Evolutionary conservation across 2,797 vertebrate genomes (phyloP), one percentile per base, ranked within the genome.

Genomic region (Phrynocephalus forsythii): DNA sequence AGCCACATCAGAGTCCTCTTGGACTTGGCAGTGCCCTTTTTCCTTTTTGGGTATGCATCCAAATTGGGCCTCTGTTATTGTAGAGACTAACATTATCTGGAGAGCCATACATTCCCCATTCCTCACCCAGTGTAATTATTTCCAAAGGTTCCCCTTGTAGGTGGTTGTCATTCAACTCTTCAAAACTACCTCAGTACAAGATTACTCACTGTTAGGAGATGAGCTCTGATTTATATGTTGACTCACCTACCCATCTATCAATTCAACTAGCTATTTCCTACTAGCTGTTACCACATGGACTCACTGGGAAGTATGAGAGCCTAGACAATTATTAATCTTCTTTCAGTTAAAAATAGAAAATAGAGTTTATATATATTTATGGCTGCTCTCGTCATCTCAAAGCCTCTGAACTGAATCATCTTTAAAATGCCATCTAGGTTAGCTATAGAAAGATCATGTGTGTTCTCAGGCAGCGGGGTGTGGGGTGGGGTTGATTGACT

Each of bases 111-210:
- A 28, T 78, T 78, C 24, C 44, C 93, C 94, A 96, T 88, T 93
- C 96, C 33, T 95, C 94, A 92, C 84, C 91, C 89, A 80, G 69
- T 94, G 92, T 89, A 86, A 90, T 95, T 95, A 92, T 92, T 92
- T 95, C 93, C 89, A 90, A 90, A 92, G 86, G 92, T 87, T 92
- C 96, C 85, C 87, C 87, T 89, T 94, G 92, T 95, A 91, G 87
- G 92, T 88, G 91, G 11, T 56, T 94, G 80, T 93, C 92, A 89
- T 85, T 94, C 86, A 89, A 90, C 91, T 94, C 72, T 85, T 86
- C 79, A 79, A 94, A 91, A 91, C 91, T 95, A 93, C 85, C 91
- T 91, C 83, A 71, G 26, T 4, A 1, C 90, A 93, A 86, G 24
- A 20, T 0, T 91, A 88, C 88, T 91, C 84, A 13, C 33, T 91